Evolutionary conservation across 2,888 invertebrate species (phyloP), one percentile per base, ranked within the genome.

Genomic region (Agrotis puta): DNA sequence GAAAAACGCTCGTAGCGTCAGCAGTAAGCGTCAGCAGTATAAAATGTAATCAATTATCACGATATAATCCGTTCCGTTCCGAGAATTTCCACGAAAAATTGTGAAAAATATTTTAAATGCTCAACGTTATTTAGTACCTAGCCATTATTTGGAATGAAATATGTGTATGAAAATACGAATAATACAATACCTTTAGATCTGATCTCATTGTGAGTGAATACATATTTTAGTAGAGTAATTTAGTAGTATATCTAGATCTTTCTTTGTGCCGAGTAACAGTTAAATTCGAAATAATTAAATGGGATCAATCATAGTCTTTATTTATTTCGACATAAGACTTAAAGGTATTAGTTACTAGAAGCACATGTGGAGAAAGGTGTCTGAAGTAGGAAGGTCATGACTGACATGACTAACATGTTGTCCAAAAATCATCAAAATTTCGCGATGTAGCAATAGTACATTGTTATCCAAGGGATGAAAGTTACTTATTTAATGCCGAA

Each of bases 1-100:
- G 18, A 13, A 50, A 51, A 77, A 47, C 7, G 24, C 14, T 24
- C 50, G 33, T 50, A 51, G 47, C 14, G 16, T 20, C 51, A 57
- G 22, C 6, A 50, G 33, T 20, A 39, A 51, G 47, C 14, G 16
- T 20, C 51, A 57, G 22, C 6, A 50, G 33, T 20, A 39, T 24
- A 56, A 39, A 71, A 47, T 53, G 51, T 11, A 22, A 67, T 76
- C 51, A 67, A 73, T 47, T 76, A n/a, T 24, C 5, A 20, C 39
- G 33, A 24, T 13, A 18, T 73, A 22, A 59, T 59, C 22, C 58
- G n/a, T n/a, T 53, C 2, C 27, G 48, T 53, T 16, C 20, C 50
- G 39, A 20, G 2, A 9, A 48, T 47, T 54, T 43, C 20, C 20
- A 24, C 18, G 22, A 48, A 54, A 39, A 18, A 43, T 22, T 0